Evolutionary conservation across 2,888 invertebrate species (phyloP), one percentile per base, ranked within the genome.

Genomic region (Parnassius apollo): DNA sequence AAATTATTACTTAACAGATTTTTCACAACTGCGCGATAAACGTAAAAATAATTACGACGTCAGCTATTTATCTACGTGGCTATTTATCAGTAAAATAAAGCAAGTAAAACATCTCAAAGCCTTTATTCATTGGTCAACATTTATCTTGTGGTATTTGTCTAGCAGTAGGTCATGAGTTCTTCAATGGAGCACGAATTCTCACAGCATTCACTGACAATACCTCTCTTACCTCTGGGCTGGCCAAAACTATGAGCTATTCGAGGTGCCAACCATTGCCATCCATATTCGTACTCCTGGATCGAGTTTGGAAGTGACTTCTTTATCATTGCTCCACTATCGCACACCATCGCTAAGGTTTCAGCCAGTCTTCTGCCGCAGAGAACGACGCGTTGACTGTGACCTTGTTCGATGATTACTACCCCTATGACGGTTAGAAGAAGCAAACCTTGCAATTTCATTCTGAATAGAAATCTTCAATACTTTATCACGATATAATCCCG

Each of bases 121-220:
- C 4, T 35, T 35, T 35, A 35, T 35, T 35, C 35, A 35, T 35
- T 35, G 35, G 35, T 35, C 35, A 35, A 35, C 35, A 35, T 2
- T 35, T 7, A 35, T 35, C 35, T 35, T 35, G 4, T 35, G 7
- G 4, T 35, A 58, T 49, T 1, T n/a, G 45, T 46, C 65, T 66
- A 73, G 61, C 75, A 76, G 62, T 75, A 75, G 7, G 65, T 65
- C n/a, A 70, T 59, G 22, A 76, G 61, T 44, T 73, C 73, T 4
- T 71, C 61, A 7, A 72, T 18, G 1, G 70, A 67, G 62, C 74
- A 75, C 2, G 68, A 63, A 8, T 71, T 70, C 9, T 70, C 69
- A 49, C 75, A 76, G 69, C 76, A 76, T 35, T 75, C 76, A 2
- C 66, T 67, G 2, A 71, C 69, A 1, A 74, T 66, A 0, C 69